Percentiles rank a stretch among this genome's conserved stretches.
These are phyloP conservation scores for Porites rus DNA, from an alignment of 92 coral and sea anemone genomes.

Conservation along the genomic window DNA sequence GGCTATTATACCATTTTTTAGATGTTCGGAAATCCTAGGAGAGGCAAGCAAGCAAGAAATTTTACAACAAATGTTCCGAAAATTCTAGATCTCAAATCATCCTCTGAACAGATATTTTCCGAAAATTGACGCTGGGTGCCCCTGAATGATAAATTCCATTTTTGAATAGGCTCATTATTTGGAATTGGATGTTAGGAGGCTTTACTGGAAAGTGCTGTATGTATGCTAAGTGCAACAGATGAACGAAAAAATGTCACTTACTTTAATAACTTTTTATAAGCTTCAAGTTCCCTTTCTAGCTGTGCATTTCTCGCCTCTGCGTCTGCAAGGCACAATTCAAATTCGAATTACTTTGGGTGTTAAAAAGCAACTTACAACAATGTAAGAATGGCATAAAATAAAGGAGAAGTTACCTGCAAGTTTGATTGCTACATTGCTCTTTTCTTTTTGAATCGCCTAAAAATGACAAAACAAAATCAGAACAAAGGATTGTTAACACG, in stretches of 20 bases:
- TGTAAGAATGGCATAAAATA: neutral
- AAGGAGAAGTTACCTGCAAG: slow-evolving; percentile 70
- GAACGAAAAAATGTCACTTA: slow-evolving; percentile 13
- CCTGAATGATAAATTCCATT: no score
- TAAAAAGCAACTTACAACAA: neutral
- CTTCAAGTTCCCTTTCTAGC: slow-evolving; percentile 80
- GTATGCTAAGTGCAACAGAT: no score
- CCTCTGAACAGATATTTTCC: no score
- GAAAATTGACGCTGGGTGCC: no score
- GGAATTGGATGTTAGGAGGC: no score
- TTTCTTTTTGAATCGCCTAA: slow-evolving; percentile 80
- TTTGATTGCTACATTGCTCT: slow-evolving; percentile 65
- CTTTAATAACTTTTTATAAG: slow-evolving; percentile 79
- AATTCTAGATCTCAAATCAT: no score
- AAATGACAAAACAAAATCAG: neutral
- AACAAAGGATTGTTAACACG: neutral
- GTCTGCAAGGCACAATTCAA: slow-evolving; percentile 49
- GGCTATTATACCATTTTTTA: no score
- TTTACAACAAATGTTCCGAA: no score
- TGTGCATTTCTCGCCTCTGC: slow-evolving; percentile 80
- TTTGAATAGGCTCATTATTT: no score
- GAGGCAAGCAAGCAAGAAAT: no score
- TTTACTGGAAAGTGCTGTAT: no score
- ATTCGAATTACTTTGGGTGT: neutral
- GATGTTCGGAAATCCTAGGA: no score